phyloP scores from a whole-genome alignment of 2,797 vertebrate genomes.

The Synaphobranchus kaupii region DNA sequence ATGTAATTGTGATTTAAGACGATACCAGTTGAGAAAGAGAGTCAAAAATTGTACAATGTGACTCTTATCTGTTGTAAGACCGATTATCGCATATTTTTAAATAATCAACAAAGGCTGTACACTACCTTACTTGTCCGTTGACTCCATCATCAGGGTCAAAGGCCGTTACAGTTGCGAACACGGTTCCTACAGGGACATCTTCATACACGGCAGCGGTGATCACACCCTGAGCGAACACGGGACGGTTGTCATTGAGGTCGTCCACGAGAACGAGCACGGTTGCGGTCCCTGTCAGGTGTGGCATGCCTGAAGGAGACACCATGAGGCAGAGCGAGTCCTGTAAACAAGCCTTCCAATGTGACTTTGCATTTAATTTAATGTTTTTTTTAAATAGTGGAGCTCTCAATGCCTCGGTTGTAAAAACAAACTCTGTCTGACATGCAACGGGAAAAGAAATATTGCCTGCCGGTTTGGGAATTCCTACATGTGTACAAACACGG shows the following conservation, averaged over 20 bases:
- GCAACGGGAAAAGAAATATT: not conserved
- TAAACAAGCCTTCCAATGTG: not conserved
- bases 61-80: not conserved
- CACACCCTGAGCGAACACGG: constrained; percentile 62
- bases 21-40: not conserved
- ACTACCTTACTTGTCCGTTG: constrained; percentile 69
- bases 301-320: constrained; percentile 58
- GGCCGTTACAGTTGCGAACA: constrained; percentile 67
- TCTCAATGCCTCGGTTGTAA: not conserved
- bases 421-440: not conserved
- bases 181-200: constrained; percentile 64
- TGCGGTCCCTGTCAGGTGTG: constrained; percentile 68
- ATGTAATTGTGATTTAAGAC: too few species aligned
- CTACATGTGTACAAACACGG: not conserved
- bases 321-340: constrained; percentile 27
- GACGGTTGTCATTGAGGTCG: constrained; percentile 74
- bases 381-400: not conserved
- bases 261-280: constrained; percentile 67
- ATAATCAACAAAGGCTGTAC: not conserved
- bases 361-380: not conserved
- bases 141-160: constrained; percentile 68
- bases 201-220: constrained; percentile 67
- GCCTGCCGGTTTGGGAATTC: constrained; percentile 5
- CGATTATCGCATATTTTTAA: not conserved
- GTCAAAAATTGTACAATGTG: not conserved